These are phyloP conservation scores for Cetoscarus ocellatus DNA, from an alignment of 2,797 vertebrate genomes.

Conservation along the genomic window DNA sequence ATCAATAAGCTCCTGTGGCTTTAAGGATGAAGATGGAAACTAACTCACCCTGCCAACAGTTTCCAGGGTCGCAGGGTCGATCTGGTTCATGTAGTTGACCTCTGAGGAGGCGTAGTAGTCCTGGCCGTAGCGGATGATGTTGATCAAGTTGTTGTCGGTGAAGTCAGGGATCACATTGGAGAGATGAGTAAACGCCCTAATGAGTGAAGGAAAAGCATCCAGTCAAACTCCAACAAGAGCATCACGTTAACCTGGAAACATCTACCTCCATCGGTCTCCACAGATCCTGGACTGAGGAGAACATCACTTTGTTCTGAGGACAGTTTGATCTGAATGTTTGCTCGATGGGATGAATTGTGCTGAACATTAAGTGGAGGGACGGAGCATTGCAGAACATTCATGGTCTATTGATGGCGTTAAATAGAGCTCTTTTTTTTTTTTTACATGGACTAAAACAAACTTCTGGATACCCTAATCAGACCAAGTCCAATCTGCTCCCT, in stretches of 20 bases:
- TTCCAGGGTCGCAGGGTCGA: slow-evolving; percentile 90
- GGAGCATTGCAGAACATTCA: too few species aligned
- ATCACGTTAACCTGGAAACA: neutral
- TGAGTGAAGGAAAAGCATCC: neutral
- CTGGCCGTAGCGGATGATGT: slow-evolving; percentile 91
- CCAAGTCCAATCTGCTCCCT: too few species aligned
- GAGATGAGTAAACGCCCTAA: slow-evolving; percentile 90
- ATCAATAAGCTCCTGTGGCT: neutral
- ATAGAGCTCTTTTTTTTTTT: too few species aligned
- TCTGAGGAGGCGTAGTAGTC: slow-evolving; percentile 94
- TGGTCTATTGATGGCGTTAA: too few species aligned
- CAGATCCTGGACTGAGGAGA: too few species aligned
- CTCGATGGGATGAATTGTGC: too few species aligned
- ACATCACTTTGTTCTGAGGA: too few species aligned
- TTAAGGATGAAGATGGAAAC: neutral
- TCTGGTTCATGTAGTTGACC: slow-evolving; percentile 93
- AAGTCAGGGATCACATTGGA: slow-evolving; percentile 91
- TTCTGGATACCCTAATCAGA: neutral
- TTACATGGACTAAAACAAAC: neutral
- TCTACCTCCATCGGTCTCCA: too few species aligned
- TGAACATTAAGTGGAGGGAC: too few species aligned
- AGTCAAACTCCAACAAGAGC: neutral
- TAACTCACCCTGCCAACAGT: slow-evolving; percentile 88
- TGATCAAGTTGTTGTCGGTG: slow-evolving; percentile 97
- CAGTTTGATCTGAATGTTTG: too few species aligned